These are phyloP conservation scores for Xanthia togata DNA, from an alignment of 2,888 invertebrate genomes.

Conservation along the genomic window DNA sequence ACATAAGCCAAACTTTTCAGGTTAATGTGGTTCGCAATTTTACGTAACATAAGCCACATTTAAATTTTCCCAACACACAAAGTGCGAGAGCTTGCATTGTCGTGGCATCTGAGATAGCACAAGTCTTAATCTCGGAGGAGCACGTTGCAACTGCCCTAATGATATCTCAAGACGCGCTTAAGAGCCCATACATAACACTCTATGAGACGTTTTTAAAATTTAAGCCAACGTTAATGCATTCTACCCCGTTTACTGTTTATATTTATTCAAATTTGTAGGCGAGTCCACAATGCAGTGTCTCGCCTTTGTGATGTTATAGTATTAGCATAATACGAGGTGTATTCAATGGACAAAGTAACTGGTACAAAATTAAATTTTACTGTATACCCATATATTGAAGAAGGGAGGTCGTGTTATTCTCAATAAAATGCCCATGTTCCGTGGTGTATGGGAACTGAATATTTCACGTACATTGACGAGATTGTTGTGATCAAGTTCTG, in stretches of 20 bases:
- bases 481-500: constrained; percentile 62
- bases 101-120: constrained; percentile 78
- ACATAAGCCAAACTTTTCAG: constrained; percentile 29
- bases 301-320: constrained; percentile 82
- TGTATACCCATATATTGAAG: constrained; percentile 87
- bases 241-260: constrained; percentile 87
- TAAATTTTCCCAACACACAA: constrained; percentile 75
- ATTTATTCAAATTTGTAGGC: constrained; percentile 89
- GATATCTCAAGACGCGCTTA: constrained; percentile 89
- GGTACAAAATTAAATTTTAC: constrained; percentile 88
- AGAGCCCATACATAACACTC: constrained; percentile 89
- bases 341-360: constrained; percentile 88
- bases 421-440: constrained; percentile 82
- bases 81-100: constrained; percentile 77
- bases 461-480: constrained; percentile 75
- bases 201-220: constrained; percentile 90
- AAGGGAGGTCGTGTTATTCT: constrained; percentile 82
- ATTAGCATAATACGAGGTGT: constrained; percentile 87
- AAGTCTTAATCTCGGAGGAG: constrained; percentile 87
- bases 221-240: constrained; percentile 89
- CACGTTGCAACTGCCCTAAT: constrained; percentile 85
- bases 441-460: constrained; percentile 80
- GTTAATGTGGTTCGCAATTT: constrained; percentile 64
- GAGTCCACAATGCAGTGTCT: constrained; percentile 81
- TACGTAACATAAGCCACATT: constrained; percentile 70